Percentiles rank a stretch among this genome's conserved stretches.
Conservation (phyloP, 2,113 vertebrate genomes). For the Cynopterus brachyotis region DNA sequence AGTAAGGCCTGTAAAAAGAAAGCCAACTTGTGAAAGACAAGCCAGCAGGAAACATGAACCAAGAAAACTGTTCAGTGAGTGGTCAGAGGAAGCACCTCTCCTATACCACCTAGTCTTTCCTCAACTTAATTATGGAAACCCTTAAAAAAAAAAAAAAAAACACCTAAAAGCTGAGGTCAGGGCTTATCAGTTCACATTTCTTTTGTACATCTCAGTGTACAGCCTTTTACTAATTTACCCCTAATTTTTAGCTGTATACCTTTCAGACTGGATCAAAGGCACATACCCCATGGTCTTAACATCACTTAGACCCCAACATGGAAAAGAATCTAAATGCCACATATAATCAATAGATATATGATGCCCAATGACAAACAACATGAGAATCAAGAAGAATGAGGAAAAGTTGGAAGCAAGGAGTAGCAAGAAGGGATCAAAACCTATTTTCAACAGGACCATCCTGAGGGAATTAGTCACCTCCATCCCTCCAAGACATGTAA, state of each 20-base stretch:
- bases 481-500: background rate
- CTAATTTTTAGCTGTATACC: background rate
- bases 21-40: background rate
- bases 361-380: background rate
- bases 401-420: background rate
- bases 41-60: background rate
- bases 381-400: background rate
- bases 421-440: background rate
- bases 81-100: background rate
- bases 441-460: background rate
- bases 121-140: slow-evolving; percentile 12
- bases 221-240: background rate
- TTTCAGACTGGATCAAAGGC: background rate
- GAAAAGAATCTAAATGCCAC: slow-evolving; percentile 10
- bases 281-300: background rate
- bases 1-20: background rate
- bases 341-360: background rate
- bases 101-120: background rate
- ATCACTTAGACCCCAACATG: background rate
- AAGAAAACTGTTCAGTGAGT: background rate
- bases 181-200: background rate
- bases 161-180: background rate
- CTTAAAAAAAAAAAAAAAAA: background rate
- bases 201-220: background rate
- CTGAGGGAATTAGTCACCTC: background rate